Evolutionary conservation across 2,888 invertebrate genomes (phyloP).

Genomic region (Neelides folsomi): DNA sequence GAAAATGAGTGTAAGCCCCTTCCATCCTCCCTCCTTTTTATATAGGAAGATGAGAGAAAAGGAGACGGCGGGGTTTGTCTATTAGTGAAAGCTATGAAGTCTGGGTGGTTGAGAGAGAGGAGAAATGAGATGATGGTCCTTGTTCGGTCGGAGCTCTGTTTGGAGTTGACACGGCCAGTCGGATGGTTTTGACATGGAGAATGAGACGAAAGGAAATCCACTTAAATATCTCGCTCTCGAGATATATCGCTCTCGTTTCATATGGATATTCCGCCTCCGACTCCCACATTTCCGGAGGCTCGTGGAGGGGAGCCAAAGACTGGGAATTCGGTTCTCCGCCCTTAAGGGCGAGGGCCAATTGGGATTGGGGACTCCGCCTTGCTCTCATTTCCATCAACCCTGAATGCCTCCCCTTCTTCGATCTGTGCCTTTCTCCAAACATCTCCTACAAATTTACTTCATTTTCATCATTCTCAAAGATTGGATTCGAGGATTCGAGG

Average conservation of each 20-base stretch:
- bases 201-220: too few species aligned
- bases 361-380: neutral
- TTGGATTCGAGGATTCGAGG: too few species aligned
- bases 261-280: too few species aligned
- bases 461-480: too few species aligned
- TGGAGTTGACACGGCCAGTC: constrained; percentile 21
- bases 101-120: neutral
- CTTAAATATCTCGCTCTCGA: too few species aligned
- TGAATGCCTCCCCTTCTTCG: neutral
- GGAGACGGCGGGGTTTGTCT: neutral
- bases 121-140: constrained; percentile 1
- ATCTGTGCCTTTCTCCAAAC: neutral
- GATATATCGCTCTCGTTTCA: too few species aligned
- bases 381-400: neutral
- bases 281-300: too few species aligned
- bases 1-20: constrained; percentile 18
- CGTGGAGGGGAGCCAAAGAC: too few species aligned
- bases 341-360: neutral
- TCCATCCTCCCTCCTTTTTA: constrained; percentile 16
- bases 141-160: constrained; percentile 3
- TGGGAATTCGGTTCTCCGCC: neutral
- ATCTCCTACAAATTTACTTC: neutral
- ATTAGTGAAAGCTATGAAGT: neutral
- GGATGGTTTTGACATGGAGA: constrained; percentile 17
- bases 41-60: constrained; percentile 1